phyloP scores from a whole-genome alignment of 1,140 invertebrate species.

The Diplogasteroides magnus region DNA sequence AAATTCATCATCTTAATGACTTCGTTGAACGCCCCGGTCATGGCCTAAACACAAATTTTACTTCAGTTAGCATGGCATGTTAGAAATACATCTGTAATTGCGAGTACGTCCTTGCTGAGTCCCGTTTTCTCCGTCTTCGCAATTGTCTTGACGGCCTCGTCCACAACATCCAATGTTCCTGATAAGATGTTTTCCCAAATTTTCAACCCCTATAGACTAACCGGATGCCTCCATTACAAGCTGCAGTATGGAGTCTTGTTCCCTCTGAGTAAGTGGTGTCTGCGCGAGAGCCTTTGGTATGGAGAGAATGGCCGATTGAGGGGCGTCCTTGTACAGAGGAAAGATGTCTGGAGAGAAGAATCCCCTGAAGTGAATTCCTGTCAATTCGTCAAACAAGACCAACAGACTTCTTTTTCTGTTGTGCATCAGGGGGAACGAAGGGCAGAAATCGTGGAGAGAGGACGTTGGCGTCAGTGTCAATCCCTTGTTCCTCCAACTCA shows the following conservation, averaged over 20 bases:
- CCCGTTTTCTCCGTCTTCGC: no score
- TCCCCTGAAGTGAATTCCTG: conserved; percentile 6
- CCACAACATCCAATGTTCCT: no score
- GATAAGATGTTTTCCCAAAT: no score
- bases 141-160: no score
- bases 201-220: no score
- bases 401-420: conserved; percentile 17
- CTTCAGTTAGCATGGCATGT: background rate
- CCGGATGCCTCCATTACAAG: background rate
- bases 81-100: no score
- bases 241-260: background rate
- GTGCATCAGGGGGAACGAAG: conserved; percentile 18
- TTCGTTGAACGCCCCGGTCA: background rate
- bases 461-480: conserved; percentile 20
- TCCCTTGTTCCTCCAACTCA: conserved; percentile 13
- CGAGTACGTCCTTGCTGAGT: no score
- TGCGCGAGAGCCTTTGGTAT: conserved; percentile 30
- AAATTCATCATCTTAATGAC: background rate
- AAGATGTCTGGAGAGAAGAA: conserved; percentile 29
- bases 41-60: background rate
- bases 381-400: background rate
- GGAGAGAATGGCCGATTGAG: conserved; percentile 25
- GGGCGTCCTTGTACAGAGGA: conserved; percentile 29
- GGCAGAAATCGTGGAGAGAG: conserved; percentile 24
- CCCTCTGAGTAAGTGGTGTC: no score